These are phyloP conservation scores for Autographa gamma DNA, from an alignment of 2,888 invertebrate genomes.

Conservation along the genomic window DNA sequence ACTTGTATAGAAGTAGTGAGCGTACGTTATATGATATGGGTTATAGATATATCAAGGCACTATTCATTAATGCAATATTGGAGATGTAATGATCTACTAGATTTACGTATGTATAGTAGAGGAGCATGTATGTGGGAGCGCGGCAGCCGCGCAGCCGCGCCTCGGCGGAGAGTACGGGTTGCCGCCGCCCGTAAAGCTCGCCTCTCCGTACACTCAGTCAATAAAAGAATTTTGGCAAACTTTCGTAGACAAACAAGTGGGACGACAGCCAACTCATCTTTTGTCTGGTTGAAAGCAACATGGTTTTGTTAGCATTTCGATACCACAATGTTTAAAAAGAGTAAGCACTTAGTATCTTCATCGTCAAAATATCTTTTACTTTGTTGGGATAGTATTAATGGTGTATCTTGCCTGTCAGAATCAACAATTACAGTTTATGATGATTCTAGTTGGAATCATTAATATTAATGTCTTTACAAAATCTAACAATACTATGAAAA, in stretches of 20 bases:
- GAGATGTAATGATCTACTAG: constrained; percentile 22
- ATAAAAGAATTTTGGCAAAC: constrained; percentile 89
- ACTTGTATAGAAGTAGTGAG: background rate
- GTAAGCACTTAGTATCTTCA: constrained; percentile 63
- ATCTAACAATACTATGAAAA: too few species aligned
- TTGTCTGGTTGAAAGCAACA: constrained; percentile 86
- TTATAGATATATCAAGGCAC: constrained; percentile 16
- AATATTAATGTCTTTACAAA: background rate
- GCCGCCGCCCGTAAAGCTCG: constrained; percentile 77
- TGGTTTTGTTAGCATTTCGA: constrained; percentile 82
- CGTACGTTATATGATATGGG: background rate
- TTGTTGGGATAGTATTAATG: constrained; percentile 11
- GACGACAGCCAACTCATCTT: constrained; percentile 88
- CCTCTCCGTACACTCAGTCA: constrained; percentile 82
- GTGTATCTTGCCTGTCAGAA: background rate
- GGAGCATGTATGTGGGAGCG: constrained; percentile 22
- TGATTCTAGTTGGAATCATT: background rate
- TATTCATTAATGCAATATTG: constrained; percentile 34
- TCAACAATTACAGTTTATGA: background rate
- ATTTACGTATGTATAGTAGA: constrained; percentile 18
- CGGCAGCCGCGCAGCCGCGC: constrained; percentile 57
- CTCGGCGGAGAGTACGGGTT: constrained; percentile 69
- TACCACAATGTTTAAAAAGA: constrained; percentile 76
- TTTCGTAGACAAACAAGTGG: constrained; percentile 87
- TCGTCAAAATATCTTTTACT: constrained; percentile 32